Evolutionary conservation across 2,797 vertebrate genomes (phyloP).

Genomic region (Sebastes wilsoni): DNA sequence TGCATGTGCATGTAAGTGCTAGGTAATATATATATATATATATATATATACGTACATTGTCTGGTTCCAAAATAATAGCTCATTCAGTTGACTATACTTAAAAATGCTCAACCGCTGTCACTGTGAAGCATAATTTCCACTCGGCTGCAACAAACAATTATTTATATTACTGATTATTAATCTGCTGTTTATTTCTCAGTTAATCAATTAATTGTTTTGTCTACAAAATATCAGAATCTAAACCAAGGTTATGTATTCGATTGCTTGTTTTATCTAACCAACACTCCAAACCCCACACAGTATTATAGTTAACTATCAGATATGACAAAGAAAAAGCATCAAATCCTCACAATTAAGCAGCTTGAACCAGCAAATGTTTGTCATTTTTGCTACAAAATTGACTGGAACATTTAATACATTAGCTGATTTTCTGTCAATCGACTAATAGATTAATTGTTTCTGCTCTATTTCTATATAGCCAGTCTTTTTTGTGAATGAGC

Average conservation of each 20-base stretch:
- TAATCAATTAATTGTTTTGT: background rate
- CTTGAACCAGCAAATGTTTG: background rate
- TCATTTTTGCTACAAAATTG: background rate
- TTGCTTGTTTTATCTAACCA: background rate
- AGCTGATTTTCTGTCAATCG: background rate
- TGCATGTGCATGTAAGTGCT: too few species aligned
- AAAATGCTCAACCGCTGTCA: background rate
- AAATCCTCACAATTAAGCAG: background rate
- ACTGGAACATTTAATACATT: background rate
- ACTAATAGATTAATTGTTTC: background rate
- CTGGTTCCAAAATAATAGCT: background rate
- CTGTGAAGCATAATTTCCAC: background rate
- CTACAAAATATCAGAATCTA: background rate
- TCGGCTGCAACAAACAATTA: too few species aligned
- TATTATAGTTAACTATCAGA: background rate
- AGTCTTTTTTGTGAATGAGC: slow-evolving; percentile 22
- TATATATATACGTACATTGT: background rate
- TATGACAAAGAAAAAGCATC: background rate
- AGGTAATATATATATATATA: background rate
- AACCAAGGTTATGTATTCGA: background rate
- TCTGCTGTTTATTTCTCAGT: background rate
- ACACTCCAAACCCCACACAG: background rate
- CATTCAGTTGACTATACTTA: background rate
- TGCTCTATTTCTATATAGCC: background rate
- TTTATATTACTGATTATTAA: background rate